Conservation (phyloP, 2,113 vertebrate species). For the Geococcyx californianus region DNA sequence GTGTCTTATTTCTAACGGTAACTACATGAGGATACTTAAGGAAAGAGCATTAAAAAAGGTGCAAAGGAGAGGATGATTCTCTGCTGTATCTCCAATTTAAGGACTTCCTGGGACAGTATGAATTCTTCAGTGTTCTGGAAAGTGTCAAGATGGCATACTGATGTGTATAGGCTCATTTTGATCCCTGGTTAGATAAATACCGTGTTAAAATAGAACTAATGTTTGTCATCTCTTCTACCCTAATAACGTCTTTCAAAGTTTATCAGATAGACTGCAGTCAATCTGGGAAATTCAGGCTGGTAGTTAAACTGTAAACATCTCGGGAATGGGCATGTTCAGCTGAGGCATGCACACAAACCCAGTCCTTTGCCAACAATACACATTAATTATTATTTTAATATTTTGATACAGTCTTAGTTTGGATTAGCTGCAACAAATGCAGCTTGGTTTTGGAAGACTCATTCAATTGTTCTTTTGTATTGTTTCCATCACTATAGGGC, state of each 20-base stretch:
- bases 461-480: not conserved
- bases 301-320: not conserved
- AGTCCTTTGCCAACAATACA: not conserved
- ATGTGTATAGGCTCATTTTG: not conserved
- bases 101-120: not conserved
- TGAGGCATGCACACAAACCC: not conserved
- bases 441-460: not conserved
- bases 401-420: not conserved
- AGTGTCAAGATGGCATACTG: not conserved
- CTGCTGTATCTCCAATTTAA: not conserved
- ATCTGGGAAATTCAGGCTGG: not conserved
- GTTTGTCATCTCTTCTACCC: not conserved
- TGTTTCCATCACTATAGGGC: slow-evolving; percentile 1
- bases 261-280: not conserved
- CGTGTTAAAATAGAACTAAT: not conserved
- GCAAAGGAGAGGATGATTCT: not conserved
- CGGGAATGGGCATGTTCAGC: not conserved
- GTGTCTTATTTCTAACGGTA: not conserved
- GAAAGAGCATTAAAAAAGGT: not conserved
- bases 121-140: not conserved
- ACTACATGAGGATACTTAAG: not conserved
- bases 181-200: not conserved
- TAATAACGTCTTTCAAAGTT: not conserved
- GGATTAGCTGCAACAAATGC: not conserved
- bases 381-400: not conserved